Base-by-base conservation (phyloP, 2,888 invertebrate species). In the Cryptocheilus praepositus region DNA sequence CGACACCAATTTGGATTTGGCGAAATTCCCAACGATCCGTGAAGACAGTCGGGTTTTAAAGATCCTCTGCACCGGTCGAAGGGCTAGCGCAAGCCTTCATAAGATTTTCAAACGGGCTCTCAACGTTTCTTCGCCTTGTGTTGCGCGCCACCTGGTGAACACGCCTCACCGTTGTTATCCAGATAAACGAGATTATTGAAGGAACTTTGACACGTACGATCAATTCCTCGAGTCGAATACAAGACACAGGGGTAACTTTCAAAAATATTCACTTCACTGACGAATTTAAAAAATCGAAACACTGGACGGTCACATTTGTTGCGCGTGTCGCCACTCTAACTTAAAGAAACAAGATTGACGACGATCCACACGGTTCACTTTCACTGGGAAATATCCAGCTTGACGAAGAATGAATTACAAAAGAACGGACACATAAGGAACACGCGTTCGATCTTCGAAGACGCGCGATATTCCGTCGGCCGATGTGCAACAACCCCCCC, bases 401-500 rank as follows among this genome's bases (percentile, higher is more conserved):
- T 44, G 45, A 43, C 43, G 18, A 61, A 64, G 65, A 56, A 28
- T 15, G 21, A 53, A 22, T 52, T 58, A 59, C 56, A 62, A 51
- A 49, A 63, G 57, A 63, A 54, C 19, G 54, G 52, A 22, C 52
- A 18, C 46, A 25, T 55, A 56, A 16, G 63, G 52, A 52, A 63
- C 16, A 52, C 62, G 61, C 55, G n/a, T n/a, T 43, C 51, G 52
- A 59, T 28, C 61, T 61, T 57, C 63, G n/a, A n/a, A n/a, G n/a
- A n/a, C n/a, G n/a, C 67, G 66, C 61, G 58, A 57, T 59, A 36
- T n/a, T n/a, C n/a, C 64, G 19, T 28, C 61, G 46, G 51, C 62
- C 71, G 72, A 74, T 67, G 70, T 61, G 56, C 71, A 69, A 71
- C 69, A 78, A 79, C 81, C 82, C 83, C 80, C 81, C 79, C 70